These are phyloP conservation scores for Dipodomys ordii DNA, from an alignment of 2,113 vertebrate species.

Conservation along the genomic window DNA sequence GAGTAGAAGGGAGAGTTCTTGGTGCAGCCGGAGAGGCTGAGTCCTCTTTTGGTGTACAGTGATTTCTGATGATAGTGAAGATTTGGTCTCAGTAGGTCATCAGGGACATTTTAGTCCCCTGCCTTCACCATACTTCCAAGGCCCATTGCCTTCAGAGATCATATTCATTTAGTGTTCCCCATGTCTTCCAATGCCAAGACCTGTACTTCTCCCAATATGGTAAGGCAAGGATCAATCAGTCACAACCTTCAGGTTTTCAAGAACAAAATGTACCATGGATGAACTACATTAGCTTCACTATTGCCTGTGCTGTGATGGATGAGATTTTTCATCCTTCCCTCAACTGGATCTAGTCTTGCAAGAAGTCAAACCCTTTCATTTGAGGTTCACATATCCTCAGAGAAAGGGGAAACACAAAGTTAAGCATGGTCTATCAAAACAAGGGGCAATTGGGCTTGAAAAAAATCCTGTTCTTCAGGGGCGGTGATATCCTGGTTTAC, in stretches of 20 bases:
- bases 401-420: constrained; percentile 32
- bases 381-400: neutral
- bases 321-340: neutral
- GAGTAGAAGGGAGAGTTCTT: no score
- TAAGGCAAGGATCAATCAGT: neutral
- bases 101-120: neutral
- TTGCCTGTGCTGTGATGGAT: constrained; percentile 1
- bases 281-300: neutral
- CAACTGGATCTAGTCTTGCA: neutral
- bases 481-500: constrained; percentile 70
- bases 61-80: no score
- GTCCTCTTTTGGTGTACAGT: no score
- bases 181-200: neutral
- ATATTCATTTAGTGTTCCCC: neutral
- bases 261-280: neutral
- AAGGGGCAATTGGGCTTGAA: constrained; percentile 64
- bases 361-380: neutral
- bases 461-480: constrained; percentile 73
- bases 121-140: neutral
- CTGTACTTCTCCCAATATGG: neutral
- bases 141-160: neutral
- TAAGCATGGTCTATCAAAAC: constrained; percentile 26
- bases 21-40: no score
- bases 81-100: neutral
- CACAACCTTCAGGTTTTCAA: constrained; percentile 24